Evolutionary conservation across 2,888 invertebrate species (phyloP), one percentile per base, ranked within the genome.

Genomic region (Leptura quadrifasciata): DNA sequence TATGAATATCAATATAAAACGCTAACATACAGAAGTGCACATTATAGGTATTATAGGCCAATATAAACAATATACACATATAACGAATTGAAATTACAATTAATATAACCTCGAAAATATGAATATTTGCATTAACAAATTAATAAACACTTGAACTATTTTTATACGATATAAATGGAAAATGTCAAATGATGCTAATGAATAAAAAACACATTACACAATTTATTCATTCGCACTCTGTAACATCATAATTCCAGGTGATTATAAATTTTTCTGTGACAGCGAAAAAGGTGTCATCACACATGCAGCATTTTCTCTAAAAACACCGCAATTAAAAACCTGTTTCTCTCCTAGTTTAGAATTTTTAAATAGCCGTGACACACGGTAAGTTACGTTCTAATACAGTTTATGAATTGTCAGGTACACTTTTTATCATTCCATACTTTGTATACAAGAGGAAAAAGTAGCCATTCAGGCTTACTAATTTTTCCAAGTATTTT

Each of bases 211-310:
- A 68, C 24, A 68, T 68, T 54, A 68, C 55, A 35, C 55, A 68
- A 68, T 31, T 21, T 55, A 54, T 18, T 31, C 31, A 18, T 55
- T 55, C 21, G 15, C 68, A 74, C 77, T 73, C 71, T 72, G 76
- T 47, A 47, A 39, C 12, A 47, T n/a, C 47, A 47, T 47, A 47
- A 15, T 15, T 47, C 15, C 12, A 10, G 35, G 35, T 47, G 47
- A 2, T 47, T 47, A 47, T 3, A 5, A n/a, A 39, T 47, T 47
- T 31, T 47, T n/a, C n/a, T 12, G 15, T n/a, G 47, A 12, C n/a
- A n/a, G n/a, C 17, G 15, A n/a, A 47, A 47, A 47, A 47, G n/a
- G 47, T 47, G 15, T 47, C 47, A 47, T 47, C n/a, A 47, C 5
- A n/a, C 12, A 47, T 47, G 47, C n/a, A 47, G n/a, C n/a, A n/a